Evolutionary conservation across 2,888 invertebrate genomes (phyloP), one percentile per base, ranked within the genome.

Genomic region (Ophonus ardosiacus): DNA sequence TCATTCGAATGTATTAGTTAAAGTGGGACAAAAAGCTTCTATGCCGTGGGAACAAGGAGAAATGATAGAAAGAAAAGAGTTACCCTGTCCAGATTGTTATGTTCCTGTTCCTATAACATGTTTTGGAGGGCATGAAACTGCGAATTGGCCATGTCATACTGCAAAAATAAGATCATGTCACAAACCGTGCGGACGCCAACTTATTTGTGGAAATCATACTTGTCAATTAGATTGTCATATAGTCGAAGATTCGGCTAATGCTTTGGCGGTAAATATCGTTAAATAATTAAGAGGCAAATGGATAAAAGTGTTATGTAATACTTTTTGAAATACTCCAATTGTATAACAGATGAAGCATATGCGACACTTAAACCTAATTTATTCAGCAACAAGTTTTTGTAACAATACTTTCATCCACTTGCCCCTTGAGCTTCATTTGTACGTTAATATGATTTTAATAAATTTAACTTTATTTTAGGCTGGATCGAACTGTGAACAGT

Each of bases 151-250:
- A 1, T 96, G 96, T 90, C 93, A 94, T 90, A 90, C 95, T 91
- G 96, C 97, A 0, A 92, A 92, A 81, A 93, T 96, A 0, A 92
- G 93, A 6, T 96, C 96, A 7, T 99, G 99, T 90, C 96, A 96
- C 0, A 92, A 96, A 87, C 92, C 93, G 17, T 99, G 99, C 91
- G 95, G 94, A 0, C 93, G 94, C 81, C 89, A 91, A 1, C 91
- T 99, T 13, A 89, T 92, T 0, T 98, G 98, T 90, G 94, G 94
- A 0, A 96, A 96, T 89, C 99, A 99, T 89, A 92, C 89, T 0
- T 98, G 98, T 90, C 90, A 92, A 15, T 89, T 94, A 78, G 91
- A 93, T 15, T 98, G 98, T 90, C 98, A 98, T 87, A 91, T 93
- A 0, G 92, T 95, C 87, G 91, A 92, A 91, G 90, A 92, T 90